Conservation (phyloP, 2,797 vertebrate species). For the Rhinophrynus dorsalis region DNA sequence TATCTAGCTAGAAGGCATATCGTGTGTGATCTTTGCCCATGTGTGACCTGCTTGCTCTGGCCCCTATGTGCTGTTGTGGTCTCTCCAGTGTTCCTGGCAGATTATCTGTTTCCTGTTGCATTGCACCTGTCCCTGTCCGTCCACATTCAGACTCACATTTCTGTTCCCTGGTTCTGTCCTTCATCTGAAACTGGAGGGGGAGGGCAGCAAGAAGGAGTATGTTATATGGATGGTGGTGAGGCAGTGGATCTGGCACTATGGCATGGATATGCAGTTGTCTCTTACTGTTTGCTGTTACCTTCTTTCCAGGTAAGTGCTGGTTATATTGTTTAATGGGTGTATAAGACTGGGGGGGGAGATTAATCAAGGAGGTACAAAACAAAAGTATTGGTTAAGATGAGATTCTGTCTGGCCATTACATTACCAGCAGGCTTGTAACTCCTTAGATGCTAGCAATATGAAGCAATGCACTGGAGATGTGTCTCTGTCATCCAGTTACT, state of each 20-base stretch:
- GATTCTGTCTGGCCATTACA: too few species aligned
- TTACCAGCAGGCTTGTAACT: too few species aligned
- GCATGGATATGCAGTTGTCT: slow-evolving; percentile 40
- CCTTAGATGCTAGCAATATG: too few species aligned
- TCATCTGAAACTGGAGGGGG: slow-evolving; percentile 9
- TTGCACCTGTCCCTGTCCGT: slow-evolving; percentile 60
- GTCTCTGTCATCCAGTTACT: too few species aligned
- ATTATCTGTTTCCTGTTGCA: slow-evolving; percentile 21
- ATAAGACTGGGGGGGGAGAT: too few species aligned
- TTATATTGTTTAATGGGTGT: background rate
- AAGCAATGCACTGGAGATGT: too few species aligned
- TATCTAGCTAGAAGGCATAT: too few species aligned
- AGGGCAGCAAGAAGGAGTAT: background rate
- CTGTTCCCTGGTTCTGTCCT: slow-evolving; percentile 3
- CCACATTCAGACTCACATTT: slow-evolving; percentile 24
- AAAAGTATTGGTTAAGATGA: too few species aligned
- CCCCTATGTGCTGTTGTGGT: too few species aligned
- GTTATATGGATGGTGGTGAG: background rate
- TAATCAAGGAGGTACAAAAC: too few species aligned
- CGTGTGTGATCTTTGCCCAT: too few species aligned
- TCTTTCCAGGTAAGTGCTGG: slow-evolving; percentile 51
- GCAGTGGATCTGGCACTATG: background rate
- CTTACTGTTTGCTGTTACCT: slow-evolving; percentile 47
- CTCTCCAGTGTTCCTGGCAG: background rate
- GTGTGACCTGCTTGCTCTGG: too few species aligned